phyloP scores from a whole-genome alignment of 2,888 invertebrate species.

The Drosophila percnosoma region DNA sequence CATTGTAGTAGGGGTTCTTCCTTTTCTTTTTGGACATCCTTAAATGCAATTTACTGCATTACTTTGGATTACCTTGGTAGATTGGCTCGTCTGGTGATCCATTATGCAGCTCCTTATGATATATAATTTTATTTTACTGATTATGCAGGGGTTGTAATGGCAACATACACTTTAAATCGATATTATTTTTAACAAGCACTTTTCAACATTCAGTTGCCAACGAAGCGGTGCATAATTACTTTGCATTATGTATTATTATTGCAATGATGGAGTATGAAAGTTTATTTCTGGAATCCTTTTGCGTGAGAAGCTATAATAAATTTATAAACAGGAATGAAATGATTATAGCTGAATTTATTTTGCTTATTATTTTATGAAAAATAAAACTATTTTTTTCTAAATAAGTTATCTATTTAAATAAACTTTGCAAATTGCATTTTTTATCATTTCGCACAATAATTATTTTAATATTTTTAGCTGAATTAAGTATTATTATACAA shows the following conservation, averaged over 20 bases:
- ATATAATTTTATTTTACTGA: constrained; percentile 5
- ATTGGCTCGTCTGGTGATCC: constrained; percentile 15
- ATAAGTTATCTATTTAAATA: neutral
- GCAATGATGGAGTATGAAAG: neutral
- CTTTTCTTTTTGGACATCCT: constrained; percentile 29
- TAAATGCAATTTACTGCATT: constrained; percentile 53
- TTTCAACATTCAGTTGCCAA: neutral
- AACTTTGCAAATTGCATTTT: too few species aligned
- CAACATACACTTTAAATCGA: neutral
- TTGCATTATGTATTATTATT: constrained; percentile 1
- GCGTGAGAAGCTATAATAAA: neutral
- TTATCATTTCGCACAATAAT: too few species aligned
- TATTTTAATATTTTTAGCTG: too few species aligned
- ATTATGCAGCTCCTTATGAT: constrained; percentile 36
- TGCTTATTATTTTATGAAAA: neutral
- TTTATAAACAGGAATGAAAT: neutral
- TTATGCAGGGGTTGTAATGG: constrained; percentile 3
- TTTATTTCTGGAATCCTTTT: neutral
- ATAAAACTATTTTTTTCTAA: neutral
- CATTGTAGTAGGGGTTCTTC: constrained; percentile 20
- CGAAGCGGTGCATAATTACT: neutral
- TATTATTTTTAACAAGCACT: constrained; percentile 14
- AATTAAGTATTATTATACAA: too few species aligned
- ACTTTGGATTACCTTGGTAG: constrained; percentile 16
- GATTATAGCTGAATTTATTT: neutral